Conservation (phyloP, 1,140 invertebrate genomes). For the Teleogryllus occipitalis region DNA sequence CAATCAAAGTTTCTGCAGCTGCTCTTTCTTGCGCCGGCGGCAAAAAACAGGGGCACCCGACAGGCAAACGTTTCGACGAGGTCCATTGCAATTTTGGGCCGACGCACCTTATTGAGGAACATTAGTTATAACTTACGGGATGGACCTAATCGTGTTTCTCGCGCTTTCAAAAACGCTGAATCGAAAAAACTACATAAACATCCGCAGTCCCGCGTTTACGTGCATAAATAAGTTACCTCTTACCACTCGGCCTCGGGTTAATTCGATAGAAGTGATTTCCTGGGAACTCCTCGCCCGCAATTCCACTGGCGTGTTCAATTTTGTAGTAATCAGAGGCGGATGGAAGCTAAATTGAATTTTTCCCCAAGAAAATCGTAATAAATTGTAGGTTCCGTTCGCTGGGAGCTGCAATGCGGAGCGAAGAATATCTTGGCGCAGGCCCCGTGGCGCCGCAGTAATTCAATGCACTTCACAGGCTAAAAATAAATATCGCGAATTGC, state of each 20-base stretch:
- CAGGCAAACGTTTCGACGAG: no score
- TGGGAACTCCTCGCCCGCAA: background rate
- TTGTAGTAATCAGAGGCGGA: background rate
- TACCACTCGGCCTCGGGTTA: background rate
- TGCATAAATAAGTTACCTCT: background rate
- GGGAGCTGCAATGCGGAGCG: background rate
- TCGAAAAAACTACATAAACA: background rate
- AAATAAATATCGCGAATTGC: background rate
- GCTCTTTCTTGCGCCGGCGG: no score
- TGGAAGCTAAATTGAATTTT: slow-evolving; percentile 5
- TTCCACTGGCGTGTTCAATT: background rate
- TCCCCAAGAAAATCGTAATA: background rate
- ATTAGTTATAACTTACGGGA: background rate
- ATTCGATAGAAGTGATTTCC: background rate
- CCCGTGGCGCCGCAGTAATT: background rate
- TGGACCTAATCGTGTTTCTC: background rate
- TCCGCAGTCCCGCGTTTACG: background rate
- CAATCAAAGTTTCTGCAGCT: no score
- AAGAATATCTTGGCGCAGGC: background rate
- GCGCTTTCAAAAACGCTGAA: background rate
- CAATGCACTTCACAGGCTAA: background rate
- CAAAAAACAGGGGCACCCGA: no score
- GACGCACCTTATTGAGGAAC: no score
- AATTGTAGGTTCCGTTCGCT: background rate
- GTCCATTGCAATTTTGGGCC: no score